A percentile compares a stretch with the other conserved stretches of the same genome.
phyloP scores from a whole-genome alignment of 2,113 vertebrate species.

The Erythrolamprus reginae region DNA sequence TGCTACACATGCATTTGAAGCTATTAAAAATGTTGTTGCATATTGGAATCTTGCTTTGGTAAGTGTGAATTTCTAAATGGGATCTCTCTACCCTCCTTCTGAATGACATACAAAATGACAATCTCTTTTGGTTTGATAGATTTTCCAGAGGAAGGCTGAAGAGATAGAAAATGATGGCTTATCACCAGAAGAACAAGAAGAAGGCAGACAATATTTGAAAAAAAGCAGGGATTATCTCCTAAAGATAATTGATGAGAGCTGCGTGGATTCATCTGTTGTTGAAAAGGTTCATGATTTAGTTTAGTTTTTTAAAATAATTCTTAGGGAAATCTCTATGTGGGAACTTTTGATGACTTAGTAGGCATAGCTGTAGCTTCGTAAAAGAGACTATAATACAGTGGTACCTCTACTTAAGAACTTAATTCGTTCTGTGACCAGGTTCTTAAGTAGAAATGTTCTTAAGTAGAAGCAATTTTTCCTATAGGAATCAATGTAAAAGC shows the following conservation, averaged over 20 bases:
- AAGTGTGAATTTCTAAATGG: slow-evolving; percentile 33
- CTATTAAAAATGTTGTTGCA: slow-evolving; percentile 83
- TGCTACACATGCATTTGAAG: slow-evolving; percentile 84
- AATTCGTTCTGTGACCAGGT: too few species aligned
- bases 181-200: slow-evolving; percentile 83
- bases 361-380: not conserved
- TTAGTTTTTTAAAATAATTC: not conserved
- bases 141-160: slow-evolving; percentile 89
- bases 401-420: too few species aligned
- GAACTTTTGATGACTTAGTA: not conserved
- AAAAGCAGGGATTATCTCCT: slow-evolving; percentile 80
- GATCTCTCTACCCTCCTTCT: not conserved
- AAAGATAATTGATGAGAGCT: slow-evolving; percentile 78
- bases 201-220: slow-evolving; percentile 78
- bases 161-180: slow-evolving; percentile 82
- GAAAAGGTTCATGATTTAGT: slow-evolving; percentile 74
- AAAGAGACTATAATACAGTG: not conserved
- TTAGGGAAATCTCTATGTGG: not conserved
- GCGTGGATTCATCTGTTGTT: slow-evolving; percentile 70
- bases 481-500: too few species aligned
- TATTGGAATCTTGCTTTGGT: slow-evolving; percentile 92
- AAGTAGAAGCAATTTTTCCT: too few species aligned
- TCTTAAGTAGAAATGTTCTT: too few species aligned
- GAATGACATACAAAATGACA: not conserved
- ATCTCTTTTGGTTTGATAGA: slow-evolving; percentile 63